Percentiles rank a stretch among this genome's conserved stretches.
phyloP scores from a whole-genome alignment of 1,140 invertebrate genomes.

The Melipona quadrifasciata region DNA sequence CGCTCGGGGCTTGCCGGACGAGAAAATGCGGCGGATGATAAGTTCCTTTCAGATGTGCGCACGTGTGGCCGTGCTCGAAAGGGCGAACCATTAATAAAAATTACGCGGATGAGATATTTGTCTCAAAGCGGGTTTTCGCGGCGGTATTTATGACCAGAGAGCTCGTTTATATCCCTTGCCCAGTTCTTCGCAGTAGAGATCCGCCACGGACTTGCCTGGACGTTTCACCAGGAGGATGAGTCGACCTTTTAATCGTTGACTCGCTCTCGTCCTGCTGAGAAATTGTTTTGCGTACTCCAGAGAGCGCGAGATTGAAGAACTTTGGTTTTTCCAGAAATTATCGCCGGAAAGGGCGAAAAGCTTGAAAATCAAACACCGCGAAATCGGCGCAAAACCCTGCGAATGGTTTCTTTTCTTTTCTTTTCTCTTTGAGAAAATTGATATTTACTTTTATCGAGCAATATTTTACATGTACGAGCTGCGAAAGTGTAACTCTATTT shows the following conservation, averaged over 20 bases:
- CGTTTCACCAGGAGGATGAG: too few species aligned
- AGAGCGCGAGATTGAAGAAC: neutral
- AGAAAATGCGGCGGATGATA: constrained; percentile 17
- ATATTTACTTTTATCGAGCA: neutral
- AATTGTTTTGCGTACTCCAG: constrained; percentile 5
- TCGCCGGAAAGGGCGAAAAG: neutral
- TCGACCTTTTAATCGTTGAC: neutral
- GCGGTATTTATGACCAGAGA: constrained; percentile 7
- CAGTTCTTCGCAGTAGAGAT: neutral
- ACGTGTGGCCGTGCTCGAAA: neutral
- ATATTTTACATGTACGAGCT: neutral
- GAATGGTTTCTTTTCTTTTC: too few species aligned
- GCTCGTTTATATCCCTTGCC: neutral
- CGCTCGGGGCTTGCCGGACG: neutral
- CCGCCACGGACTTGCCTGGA: neutral
- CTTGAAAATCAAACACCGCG: neutral
- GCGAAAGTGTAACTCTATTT: neutral
- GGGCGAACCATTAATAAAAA: constrained; percentile 15
- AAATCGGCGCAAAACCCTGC: neutral
- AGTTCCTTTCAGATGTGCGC: neutral
- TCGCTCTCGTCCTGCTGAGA: neutral
- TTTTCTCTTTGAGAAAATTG: neutral
- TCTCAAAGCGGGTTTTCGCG: constrained; percentile 1
- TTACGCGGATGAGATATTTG: constrained; percentile 36
- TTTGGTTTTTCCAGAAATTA: neutral